Base-by-base conservation (phyloP, 2,797 vertebrate species). In the Austrolebias charrua region DNA sequence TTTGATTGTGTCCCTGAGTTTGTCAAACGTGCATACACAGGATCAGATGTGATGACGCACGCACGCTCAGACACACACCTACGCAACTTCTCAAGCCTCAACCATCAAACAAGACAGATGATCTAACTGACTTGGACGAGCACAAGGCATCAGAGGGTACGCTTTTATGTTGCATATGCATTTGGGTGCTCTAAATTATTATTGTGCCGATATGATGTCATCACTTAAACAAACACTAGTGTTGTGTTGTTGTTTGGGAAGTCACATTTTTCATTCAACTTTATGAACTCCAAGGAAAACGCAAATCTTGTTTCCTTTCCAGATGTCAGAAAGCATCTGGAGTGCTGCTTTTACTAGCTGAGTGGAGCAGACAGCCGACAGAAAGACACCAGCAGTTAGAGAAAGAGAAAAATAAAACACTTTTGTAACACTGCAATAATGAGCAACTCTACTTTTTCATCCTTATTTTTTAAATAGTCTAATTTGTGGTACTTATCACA, bases 281-380 rank as follows among this genome's bases (percentile, higher is more conserved):
- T 57, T 44, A 73, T 20, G 49, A 80, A 78, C 66, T 80, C 67
- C 42, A 57, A 73, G 62, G 69, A 64, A 80, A 73, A 65, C 61
- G 75, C 24, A 75, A 73, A 70, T 59, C 54, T 58, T 74, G 65
- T 83, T 82, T 85, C 71, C 54, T 75, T 40, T 63, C 60, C 57
- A 73, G 60, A 78, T 75, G 79, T 85, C 82, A 85, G 55, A 70
- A 73, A 67, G 55, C 70, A 76, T 78, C 70, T 75, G 57, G 42
- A 53, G 33, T 4, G 20, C 20, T 48, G 47, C 20, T 63, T 38
- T 56, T 63, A 60, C 47, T 35, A n/a, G 50, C 57, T 66, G 63
- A 68, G 61, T 61, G 55, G 55, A 65, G 62, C 46, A 63, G 64
- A 67, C 67, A 64, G 64, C 50, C 11, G 24, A 50, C 44, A 67